phyloP scores from a whole-genome alignment of 23 tunicate species.

The Phallusia fumigata region DNA sequence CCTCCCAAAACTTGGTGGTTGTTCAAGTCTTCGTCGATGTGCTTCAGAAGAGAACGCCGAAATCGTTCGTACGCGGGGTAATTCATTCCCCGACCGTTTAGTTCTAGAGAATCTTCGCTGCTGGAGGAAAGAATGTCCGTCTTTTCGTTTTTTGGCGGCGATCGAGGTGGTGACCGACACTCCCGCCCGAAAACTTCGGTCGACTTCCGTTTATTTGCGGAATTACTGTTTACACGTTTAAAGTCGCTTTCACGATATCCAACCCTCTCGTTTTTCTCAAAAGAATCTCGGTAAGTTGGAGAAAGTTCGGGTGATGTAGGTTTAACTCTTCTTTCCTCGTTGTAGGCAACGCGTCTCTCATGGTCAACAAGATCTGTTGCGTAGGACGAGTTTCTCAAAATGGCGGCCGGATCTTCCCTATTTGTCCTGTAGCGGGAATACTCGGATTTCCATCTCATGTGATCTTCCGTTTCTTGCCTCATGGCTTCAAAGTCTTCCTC shows the following conservation, averaged over 20 bases:
- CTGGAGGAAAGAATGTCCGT: not conserved
- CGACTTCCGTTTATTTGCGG: not conserved
- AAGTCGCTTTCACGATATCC: not conserved
- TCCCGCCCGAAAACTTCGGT: not conserved
- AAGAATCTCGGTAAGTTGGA: not conserved
- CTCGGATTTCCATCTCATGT: constrained; percentile 1
- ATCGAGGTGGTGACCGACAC: not conserved
- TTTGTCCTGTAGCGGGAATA: not conserved
- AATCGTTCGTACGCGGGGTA: not conserved
- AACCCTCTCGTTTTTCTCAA: no score
- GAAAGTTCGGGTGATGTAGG: not conserved
- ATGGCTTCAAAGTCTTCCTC: not conserved
- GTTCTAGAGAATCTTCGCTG: not conserved
- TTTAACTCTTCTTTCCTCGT: not conserved
- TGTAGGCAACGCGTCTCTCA: not conserved
- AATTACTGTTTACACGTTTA: not conserved
- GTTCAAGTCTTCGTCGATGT: not conserved
- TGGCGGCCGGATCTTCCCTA: not conserved
- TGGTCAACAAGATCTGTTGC: not conserved
- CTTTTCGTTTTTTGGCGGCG: not conserved
- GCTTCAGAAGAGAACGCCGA: not conserved
- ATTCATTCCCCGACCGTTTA: not conserved
- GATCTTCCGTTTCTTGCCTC: not conserved
- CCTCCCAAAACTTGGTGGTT: not conserved
- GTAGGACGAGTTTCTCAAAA: not conserved